Base-by-base conservation (phyloP, 2,888 invertebrate species). In the Bhutanitis thaidina region DNA sequence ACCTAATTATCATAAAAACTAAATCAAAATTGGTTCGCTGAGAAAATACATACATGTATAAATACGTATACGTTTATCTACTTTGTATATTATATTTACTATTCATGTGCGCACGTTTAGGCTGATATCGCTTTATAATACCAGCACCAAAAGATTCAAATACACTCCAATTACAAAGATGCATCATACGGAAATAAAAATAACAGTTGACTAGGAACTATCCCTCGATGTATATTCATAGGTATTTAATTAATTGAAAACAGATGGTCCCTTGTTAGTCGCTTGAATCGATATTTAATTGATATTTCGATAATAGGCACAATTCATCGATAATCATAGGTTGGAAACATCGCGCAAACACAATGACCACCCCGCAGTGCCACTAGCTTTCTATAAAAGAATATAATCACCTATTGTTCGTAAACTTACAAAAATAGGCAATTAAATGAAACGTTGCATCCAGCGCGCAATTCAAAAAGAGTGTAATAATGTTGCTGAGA, bases 371-470 rank as follows among this genome's bases (percentile, higher is more conserved):
- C 74, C 85, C 76, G 83, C 66, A 62, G 87, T 60, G 87, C 76
- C 71, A 66, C 71, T 64, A 67, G 66, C 83, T 86, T 83, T 87
- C 85, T 82, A 80, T 69, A 79, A 77, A 78, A 61, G 71, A 62
- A 59, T 61, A 76, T 88, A 86, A 89, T 88, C 81, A 87, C 76
- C 88, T 81, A 89, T 89, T 89, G 88, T 89, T 82, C 77, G 70
- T 65, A 60, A 67, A 68, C 63, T 69, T 67, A 71, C 68, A 74
- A 73, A 78, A 77, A 79, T 77, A 71, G 64, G 65, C 80, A 80
- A 80, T 83, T 83, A 83, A 69, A 68, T n/a, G 36, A 44, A 43
- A 53, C 40, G 40, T 30, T 35, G 29, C 45, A 38, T n/a, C 16
- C 38, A 25, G 12, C 38, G 7, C n/a, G 10, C 34, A 12, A 34